Evolutionary conservation across 2,113 vertebrate genomes (phyloP), one percentile per base, ranked within the genome.

Genomic region (Rhadina sibilatrix): DNA sequence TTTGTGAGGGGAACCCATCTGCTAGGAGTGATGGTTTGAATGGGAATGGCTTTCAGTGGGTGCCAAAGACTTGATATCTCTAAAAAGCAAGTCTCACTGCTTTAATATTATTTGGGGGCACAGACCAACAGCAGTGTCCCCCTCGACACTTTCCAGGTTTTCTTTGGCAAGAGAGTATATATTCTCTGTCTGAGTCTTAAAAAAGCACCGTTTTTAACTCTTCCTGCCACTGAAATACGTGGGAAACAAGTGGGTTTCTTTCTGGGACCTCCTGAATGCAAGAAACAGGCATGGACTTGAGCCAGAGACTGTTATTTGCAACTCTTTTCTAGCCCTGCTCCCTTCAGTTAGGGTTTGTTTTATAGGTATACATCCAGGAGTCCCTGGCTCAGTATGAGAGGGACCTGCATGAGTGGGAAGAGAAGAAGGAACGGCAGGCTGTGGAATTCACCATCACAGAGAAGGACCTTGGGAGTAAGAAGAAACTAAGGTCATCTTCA

Each of bases 391-490:
- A 56, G 78, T 99, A 99, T 30, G 68, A 97, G 12, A 92, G 83
- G 40, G 98, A 98, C 15, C 76, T 99, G 63, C 95, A 87, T 53
- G 81, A 80, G 15, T 99, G 98, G 98, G 97, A 99, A 76, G 90
- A 95, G 8, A 98, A 98, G 82, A 98, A 97, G 74, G 42, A 90
- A 30, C 97, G 97, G 17, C 98, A 98, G 92, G 92, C 94, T 77
- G 69, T 98, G 37, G 98, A 99, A 91, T 99, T 99, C 81, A 98
- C 95, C 38, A 97, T 99, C 94, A 99, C 98, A 2, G 99, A 99
- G 57, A 97, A 82, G 81, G 95, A 96, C 53, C 90, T 96, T 60
- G 68, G 71, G n/a, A 89, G 92, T 23, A 72, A 94, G 59, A 87
- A 78, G 65, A 92, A 95, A 60, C 38, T 11, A 33, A 74, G 49